These are phyloP conservation scores for Cremastinae sp. DNA, from an alignment of 2,888 invertebrate genomes.

Conservation along the genomic window DNA sequence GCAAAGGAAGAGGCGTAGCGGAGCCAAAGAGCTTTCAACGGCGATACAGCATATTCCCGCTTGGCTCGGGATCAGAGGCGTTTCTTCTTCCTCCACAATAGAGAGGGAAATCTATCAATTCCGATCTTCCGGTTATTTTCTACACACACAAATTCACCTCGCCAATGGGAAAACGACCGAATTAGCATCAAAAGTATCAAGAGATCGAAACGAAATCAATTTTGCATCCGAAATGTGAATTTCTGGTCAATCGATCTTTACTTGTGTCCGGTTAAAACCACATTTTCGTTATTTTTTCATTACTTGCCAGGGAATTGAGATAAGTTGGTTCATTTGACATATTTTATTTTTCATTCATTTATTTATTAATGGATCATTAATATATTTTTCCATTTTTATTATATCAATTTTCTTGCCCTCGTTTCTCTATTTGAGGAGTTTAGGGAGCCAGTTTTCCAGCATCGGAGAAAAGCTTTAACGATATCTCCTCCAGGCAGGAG, in stretches of 20 bases:
- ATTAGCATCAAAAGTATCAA: conserved; percentile 6
- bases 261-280: too few species aligned
- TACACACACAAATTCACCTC: conserved; percentile 26
- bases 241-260: background rate
- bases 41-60: conserved; percentile 36
- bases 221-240: background rate
- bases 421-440: conserved; percentile 27
- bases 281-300: too few species aligned
- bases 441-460: conserved; percentile 43
- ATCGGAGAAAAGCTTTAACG: conserved; percentile 42
- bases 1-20: conserved; percentile 30
- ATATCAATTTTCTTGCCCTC: conserved; percentile 6
- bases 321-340: background rate
- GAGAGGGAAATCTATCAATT: conserved; percentile 76
- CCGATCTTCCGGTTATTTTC: conserved; percentile 70
- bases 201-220: background rate
- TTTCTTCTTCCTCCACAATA: conserved; percentile 64
- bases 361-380: background rate
- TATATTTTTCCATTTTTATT: conserved; percentile 11
- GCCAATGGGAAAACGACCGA: conserved; percentile 6
- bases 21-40: conserved; percentile 55
- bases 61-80: conserved; percentile 46
- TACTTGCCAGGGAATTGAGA: too few species aligned
- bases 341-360: background rate
- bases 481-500: conserved; percentile 63